These are phyloP conservation scores for Leptopilina drosophilae DNA, from an alignment of 2,888 invertebrate species.

Conservation along the genomic window DNA sequence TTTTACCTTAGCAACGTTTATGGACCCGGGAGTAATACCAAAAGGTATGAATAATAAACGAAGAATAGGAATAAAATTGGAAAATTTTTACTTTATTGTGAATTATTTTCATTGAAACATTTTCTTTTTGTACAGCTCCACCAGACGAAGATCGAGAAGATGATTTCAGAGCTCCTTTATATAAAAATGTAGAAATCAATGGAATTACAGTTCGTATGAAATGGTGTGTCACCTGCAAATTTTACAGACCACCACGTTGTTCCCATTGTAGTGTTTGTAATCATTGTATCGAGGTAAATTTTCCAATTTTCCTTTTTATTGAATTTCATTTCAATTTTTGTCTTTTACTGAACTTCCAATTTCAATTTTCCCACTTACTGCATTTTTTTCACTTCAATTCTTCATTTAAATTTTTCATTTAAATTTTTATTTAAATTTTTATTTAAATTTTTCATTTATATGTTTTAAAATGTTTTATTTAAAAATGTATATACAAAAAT, in stretches of 20 bases:
- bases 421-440: no score
- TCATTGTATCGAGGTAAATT: constrained; percentile 94
- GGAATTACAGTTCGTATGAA: constrained; percentile 99
- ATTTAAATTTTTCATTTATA: no score
- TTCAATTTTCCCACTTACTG: no score
- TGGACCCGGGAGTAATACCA: constrained; percentile 99
- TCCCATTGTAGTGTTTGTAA: constrained; percentile 99
- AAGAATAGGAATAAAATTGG: not conserved
- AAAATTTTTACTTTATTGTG: no score
- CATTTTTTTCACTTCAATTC: no score
- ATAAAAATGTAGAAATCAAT: constrained; percentile 98
- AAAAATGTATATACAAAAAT: no score
- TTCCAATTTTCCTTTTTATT: not conserved
- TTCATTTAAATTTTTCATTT: no score
- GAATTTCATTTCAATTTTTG: not conserved
- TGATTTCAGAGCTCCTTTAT: constrained; percentile 96
- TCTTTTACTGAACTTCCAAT: no score
- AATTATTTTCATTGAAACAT: not conserved
- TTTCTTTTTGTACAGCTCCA: constrained; percentile 83
- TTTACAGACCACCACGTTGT: constrained; percentile 99
- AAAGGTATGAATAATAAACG: constrained; percentile 83
- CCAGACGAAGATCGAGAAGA: constrained; percentile 98
- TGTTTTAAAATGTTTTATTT: no score
- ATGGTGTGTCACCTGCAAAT: constrained; percentile 99
- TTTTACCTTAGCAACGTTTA: constrained; percentile 98